Conservation (phyloP, 2,113 vertebrate genomes). For the Heterocephalus glaber region DNA sequence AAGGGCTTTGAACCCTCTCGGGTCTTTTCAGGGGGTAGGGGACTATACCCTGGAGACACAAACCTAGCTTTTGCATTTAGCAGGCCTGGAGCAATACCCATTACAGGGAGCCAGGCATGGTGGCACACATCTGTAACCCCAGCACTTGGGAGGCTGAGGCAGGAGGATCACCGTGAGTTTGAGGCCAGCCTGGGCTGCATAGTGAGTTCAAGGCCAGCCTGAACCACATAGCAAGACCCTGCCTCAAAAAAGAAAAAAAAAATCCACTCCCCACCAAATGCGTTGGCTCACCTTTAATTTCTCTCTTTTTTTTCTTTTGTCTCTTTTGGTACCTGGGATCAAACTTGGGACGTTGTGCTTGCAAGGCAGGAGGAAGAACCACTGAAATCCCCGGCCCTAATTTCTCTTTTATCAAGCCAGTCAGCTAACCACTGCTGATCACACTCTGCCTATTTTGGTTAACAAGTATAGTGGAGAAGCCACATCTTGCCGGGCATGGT, state of each 20-base stretch:
- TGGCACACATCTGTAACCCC: not conserved
- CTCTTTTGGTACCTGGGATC: no score
- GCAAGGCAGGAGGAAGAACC: no score
- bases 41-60: not conserved
- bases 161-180: not conserved
- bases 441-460: not conserved
- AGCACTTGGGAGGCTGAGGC: not conserved
- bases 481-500: not conserved
- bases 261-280: no score
- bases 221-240: not conserved
- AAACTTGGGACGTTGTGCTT: no score
- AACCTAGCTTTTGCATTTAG: not conserved
- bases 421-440: not conserved
- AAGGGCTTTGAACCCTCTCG: not conserved
- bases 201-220: not conserved
- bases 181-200: no score
- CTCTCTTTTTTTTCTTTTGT: not conserved
- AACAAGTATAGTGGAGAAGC: not conserved
- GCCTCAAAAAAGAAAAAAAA: not conserved
- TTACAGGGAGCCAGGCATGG: not conserved
- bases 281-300: not conserved
- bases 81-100: not conserved
- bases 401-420: not conserved
- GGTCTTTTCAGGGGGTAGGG: not conserved
- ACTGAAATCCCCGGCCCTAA: not conserved